Percentiles rank a stretch among this genome's conserved stretches.
These are phyloP conservation scores for Machimus atricapillus DNA, from an alignment of 2,888 invertebrate species.

Conservation along the genomic window DNA sequence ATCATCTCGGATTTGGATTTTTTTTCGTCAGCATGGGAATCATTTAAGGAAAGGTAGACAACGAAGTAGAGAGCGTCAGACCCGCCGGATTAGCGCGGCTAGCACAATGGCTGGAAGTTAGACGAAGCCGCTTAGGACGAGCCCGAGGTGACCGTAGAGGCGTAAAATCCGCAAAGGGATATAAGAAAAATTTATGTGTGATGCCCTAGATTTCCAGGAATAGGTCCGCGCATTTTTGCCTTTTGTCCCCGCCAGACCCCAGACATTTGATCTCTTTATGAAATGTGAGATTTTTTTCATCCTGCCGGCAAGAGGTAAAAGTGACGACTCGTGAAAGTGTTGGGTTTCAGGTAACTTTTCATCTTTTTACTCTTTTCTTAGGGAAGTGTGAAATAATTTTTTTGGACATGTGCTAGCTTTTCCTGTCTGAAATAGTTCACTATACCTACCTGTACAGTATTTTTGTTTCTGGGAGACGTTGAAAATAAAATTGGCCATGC, in stretches of 20 bases:
- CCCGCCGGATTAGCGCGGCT: neutral
- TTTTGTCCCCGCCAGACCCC: neutral
- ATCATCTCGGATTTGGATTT: neutral
- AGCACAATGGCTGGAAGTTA: neutral
- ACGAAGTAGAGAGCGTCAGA: neutral
- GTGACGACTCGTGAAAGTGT: conserved; percentile 27
- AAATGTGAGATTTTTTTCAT: conserved; percentile 16
- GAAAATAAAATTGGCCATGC: neutral
- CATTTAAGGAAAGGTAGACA: neutral
- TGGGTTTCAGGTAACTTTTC: neutral
- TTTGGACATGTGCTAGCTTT: neutral
- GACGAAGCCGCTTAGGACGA: neutral
- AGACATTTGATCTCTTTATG: conserved; percentile 20
- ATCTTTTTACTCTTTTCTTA: neutral
- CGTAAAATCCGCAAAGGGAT: conserved; percentile 12
- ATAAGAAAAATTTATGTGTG: neutral
- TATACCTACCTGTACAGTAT: neutral
- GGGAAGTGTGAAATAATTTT: neutral
- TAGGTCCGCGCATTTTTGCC: neutral
- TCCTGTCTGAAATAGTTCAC: neutral
- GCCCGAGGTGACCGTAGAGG: neutral
- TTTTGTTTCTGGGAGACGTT: neutral
- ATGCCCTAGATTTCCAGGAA: conserved; percentile 21
- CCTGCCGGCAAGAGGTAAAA: conserved; percentile 1
- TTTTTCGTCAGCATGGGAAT: neutral